These are phyloP conservation scores for Oryctes rhinoceros DNA, from an alignment of 1,140 invertebrate genomes.

Conservation along the genomic window DNA sequence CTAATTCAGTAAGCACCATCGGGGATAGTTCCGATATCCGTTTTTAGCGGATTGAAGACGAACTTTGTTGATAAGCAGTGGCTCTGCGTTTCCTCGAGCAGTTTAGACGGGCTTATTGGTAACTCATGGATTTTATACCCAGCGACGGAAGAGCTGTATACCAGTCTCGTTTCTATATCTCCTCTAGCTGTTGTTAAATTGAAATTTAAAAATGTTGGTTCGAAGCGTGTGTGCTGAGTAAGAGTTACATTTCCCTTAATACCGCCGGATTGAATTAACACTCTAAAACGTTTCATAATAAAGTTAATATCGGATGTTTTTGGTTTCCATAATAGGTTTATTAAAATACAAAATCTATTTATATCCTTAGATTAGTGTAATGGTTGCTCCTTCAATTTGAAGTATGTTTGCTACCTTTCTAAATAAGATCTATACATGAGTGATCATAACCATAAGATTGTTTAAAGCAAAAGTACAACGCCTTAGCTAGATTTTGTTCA, in stretches of 20 bases:
- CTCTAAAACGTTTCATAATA: slow-evolving; percentile 61
- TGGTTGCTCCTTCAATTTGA: too few species aligned
- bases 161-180: slow-evolving; percentile 70
- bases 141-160: slow-evolving; percentile 69
- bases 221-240: slow-evolving; percentile 83
- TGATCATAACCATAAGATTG: too few species aligned
- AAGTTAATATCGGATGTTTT: too few species aligned
- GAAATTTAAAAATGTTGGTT: slow-evolving; percentile 83
- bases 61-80: slow-evolving; percentile 72
- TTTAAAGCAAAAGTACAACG: too few species aligned
- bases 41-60: slow-evolving; percentile 75
- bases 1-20: slow-evolving; percentile 63
- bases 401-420: too few species aligned
- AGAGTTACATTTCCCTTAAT: slow-evolving; percentile 83
- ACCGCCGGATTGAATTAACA: slow-evolving; percentile 79
- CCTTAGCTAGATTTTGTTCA: too few species aligned
- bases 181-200: slow-evolving; percentile 71
- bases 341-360: too few species aligned
- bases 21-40: slow-evolving; percentile 66
- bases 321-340: too few species aligned
- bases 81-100: slow-evolving; percentile 60
- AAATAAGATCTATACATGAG: too few species aligned
- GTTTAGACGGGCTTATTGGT: slow-evolving; percentile 68
- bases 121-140: slow-evolving; percentile 76
- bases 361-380: too few species aligned